Evolutionary conservation across 37 sponge, comb jelly and placozoan genomes (phyloP).

Genomic region (Geodia barretti): DNA sequence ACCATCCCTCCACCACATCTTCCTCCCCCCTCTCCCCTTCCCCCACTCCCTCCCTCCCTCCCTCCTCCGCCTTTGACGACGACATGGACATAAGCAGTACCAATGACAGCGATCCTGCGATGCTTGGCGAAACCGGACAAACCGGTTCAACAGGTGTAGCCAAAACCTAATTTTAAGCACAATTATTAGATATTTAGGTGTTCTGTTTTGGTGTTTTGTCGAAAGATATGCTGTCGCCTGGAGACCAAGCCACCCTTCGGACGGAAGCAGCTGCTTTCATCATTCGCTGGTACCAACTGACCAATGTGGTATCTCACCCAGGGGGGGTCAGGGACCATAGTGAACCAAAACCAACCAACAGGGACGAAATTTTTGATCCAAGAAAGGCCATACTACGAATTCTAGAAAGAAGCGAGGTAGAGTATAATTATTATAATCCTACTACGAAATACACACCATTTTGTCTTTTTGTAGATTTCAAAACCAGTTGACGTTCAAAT

Average conservation of each 20-base stretch:
- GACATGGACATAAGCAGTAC: slow-evolving; percentile 8
- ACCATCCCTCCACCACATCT: slow-evolving; percentile 7
- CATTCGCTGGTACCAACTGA: not conserved
- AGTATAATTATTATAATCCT: too few species aligned
- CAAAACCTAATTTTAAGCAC: not conserved
- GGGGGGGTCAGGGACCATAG: not conserved
- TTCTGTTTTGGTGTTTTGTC: not conserved
- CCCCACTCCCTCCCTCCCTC: slow-evolving; percentile 3
- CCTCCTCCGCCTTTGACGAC: slow-evolving; percentile 17
- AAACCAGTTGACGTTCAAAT: slow-evolving; percentile 26
- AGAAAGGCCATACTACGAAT: not conserved
- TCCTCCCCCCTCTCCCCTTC: slow-evolving; percentile 5
- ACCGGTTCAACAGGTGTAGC: not conserved
- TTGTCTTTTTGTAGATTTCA: too few species aligned
- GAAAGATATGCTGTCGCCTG: not conserved
- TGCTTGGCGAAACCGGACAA: slow-evolving; percentile 5
- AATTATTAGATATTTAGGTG: not conserved
- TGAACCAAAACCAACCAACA: not conserved
- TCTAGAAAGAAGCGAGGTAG: too few species aligned
- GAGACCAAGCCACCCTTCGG: slow-evolving; percentile 6
- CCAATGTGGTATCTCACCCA: not conserved
- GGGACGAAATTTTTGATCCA: slow-evolving; percentile 4
- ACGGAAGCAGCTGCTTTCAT: slow-evolving; percentile 27
- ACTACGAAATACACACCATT: too few species aligned
- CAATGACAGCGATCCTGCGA: slow-evolving; percentile 8